Evolutionary conservation across 1,140 invertebrate species (phyloP).

Genomic region (Platyscapa corneri): DNA sequence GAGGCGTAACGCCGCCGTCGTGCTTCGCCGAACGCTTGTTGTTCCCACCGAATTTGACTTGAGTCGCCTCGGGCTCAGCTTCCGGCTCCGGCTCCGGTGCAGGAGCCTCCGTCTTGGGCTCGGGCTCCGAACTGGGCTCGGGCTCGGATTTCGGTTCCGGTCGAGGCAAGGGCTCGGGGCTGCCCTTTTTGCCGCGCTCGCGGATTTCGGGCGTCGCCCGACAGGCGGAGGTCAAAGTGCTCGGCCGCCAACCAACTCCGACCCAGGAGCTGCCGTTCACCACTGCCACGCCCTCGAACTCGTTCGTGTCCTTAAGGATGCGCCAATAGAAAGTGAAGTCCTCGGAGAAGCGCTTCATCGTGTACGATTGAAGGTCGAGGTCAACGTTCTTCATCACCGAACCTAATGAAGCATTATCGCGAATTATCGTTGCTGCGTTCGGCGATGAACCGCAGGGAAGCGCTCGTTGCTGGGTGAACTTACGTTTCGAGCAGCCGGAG

Average conservation of each 20-base stretch:
- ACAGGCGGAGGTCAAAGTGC: constrained; percentile 81
- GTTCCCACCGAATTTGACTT: constrained; percentile 65
- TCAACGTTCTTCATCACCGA: constrained; percentile 79
- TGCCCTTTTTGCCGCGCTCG: constrained; percentile 60
- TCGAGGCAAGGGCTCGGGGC: constrained; percentile 65
- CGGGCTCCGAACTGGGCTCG: constrained; percentile 64
- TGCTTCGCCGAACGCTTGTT: constrained; percentile 71
- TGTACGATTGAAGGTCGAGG: constrained; percentile 81
- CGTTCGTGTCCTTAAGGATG: constrained; percentile 84
- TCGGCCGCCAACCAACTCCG: constrained; percentile 89
- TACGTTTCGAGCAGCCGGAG: constrained; percentile 84
- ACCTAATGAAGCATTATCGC: constrained; percentile 67
- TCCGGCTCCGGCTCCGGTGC: constrained; percentile 67
- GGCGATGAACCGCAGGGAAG: not conserved
- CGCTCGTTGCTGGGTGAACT: constrained; percentile 52
- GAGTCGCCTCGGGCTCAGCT: constrained; percentile 66
- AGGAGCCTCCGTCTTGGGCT: constrained; percentile 57
- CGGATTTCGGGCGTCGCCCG: constrained; percentile 84
- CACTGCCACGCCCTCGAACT: constrained; percentile 89
- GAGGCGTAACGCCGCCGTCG: constrained; percentile 58
- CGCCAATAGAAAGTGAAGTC: constrained; percentile 88
- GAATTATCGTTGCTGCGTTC: not conserved
- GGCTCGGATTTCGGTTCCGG: constrained; percentile 68
- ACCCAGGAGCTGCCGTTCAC: constrained; percentile 90
- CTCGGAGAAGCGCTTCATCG: constrained; percentile 80